phyloP scores from a whole-genome alignment of 2,888 invertebrate genomes.

The Lithodes maja region DNA sequence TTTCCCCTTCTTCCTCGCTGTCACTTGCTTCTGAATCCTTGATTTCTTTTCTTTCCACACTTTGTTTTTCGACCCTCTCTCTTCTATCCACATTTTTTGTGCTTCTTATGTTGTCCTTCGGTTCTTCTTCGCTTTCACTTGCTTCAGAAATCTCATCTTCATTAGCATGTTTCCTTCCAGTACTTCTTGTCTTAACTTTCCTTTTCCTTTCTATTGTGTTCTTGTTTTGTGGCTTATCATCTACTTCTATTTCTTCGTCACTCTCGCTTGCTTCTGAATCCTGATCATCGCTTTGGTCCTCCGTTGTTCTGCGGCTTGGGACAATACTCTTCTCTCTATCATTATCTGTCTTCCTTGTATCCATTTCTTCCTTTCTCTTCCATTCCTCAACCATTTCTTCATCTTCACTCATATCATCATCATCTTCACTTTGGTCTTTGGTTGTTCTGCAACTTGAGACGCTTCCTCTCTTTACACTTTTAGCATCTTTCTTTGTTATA shows the following conservation, averaged over 20 bases:
- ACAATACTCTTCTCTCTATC: background rate
- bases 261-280: background rate
- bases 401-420: background rate
- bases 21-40: background rate
- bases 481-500: too few species aligned
- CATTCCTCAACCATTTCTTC: background rate
- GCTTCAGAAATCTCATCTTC: background rate
- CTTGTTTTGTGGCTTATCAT: background rate
- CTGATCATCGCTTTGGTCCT: background rate
- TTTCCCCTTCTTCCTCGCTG: background rate
- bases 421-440: background rate
- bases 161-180: background rate
- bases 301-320: background rate
- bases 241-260: background rate
- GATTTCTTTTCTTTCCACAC: background rate
- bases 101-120: background rate
- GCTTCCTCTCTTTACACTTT: too few species aligned
- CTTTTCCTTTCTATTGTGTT: background rate
- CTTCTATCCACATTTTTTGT: too few species aligned
- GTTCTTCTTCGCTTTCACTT: background rate
- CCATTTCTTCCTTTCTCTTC: background rate
- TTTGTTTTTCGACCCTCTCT: too few species aligned
- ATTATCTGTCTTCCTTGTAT: background rate
- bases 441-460: background rate
- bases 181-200: background rate